Percentiles rank a stretch among this genome's conserved stretches.
Evolutionary conservation across 1,140 invertebrate species (phyloP).

Genomic region (Magallana gigas): DNA sequence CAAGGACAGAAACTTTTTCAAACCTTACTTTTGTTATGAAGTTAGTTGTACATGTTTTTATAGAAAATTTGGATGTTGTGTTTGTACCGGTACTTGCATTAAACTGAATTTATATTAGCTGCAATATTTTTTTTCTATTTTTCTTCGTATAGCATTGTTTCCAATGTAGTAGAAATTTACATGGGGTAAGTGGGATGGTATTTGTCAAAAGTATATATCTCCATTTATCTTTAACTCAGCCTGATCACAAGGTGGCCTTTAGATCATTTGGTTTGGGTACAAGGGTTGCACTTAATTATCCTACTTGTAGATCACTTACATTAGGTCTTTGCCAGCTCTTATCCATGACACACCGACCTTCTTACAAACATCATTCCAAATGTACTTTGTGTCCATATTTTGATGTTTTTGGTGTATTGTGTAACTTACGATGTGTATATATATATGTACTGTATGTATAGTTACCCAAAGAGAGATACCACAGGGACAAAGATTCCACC

Average conservation of each 20-base stretch:
- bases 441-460: not conserved
- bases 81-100: not conserved
- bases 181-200: slow-evolving; percentile 49
- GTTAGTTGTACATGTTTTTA: not conserved
- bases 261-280: not conserved
- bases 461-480: not conserved
- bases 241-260: not conserved
- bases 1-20: not conserved
- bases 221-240: slow-evolving; percentile 24
- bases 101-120: not conserved
- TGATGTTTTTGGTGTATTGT: too few relatives aligned
- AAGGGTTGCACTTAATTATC: slow-evolving; percentile 4
- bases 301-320: not conserved
- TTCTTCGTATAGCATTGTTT: slow-evolving; percentile 39
- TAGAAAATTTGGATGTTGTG: not conserved
- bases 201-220: slow-evolving; percentile 38
- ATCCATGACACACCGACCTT: not conserved
- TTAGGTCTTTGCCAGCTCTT: not conserved
- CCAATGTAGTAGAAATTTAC: slow-evolving; percentile 55
- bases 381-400: not conserved
- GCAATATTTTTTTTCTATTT: not conserved
- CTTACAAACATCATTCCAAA: not conserved
- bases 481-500: not conserved
- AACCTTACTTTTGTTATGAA: not conserved
- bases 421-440: too few relatives aligned